Conservation (phyloP, 2,888 invertebrate species). For the Agriopis leucophaearia region DNA sequence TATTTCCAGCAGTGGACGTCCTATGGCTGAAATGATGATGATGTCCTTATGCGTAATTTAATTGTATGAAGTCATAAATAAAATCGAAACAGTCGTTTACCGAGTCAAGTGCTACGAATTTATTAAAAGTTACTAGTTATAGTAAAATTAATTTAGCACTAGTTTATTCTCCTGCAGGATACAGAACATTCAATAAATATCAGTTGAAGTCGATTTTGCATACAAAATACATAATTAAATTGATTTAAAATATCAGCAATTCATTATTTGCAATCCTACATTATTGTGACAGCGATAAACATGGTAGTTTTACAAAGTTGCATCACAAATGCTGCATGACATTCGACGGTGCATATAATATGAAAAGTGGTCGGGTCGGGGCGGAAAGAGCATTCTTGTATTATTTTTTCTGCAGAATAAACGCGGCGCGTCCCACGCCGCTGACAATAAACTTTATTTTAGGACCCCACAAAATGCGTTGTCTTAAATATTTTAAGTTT, state of each 20-base stretch:
- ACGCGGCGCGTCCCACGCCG: constrained; percentile 61
- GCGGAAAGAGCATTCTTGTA: constrained; percentile 31
- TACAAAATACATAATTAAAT: neutral
- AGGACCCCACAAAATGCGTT: constrained; percentile 66
- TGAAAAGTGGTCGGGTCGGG: constrained; percentile 46
- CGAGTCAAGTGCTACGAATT: neutral
- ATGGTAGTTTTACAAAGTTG: constrained; percentile 40
- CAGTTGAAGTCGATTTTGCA: neutral
- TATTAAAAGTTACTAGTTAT: neutral
- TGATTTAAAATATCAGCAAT: neutral
- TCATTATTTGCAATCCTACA: constrained; percentile 12
- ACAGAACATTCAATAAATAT: constrained; percentile 1
- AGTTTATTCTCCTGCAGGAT: neutral
- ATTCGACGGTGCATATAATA: constrained; percentile 39
- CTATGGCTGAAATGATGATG: too few relatives aligned
- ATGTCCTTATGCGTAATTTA: too few relatives aligned
- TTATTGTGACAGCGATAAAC: constrained; percentile 2
- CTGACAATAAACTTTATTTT: constrained; percentile 80
- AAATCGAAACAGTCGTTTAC: too few relatives aligned
- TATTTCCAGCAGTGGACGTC: too few relatives aligned
- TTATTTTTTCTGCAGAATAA: constrained; percentile 29
- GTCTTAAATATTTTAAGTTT: constrained; percentile 69
- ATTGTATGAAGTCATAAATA: too few relatives aligned
- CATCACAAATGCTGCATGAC: constrained; percentile 40
- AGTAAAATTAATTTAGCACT: neutral